These are phyloP conservation scores for Anoplolepis gracilipes DNA, from an alignment of 1,140 invertebrate genomes.

Conservation along the genomic window DNA sequence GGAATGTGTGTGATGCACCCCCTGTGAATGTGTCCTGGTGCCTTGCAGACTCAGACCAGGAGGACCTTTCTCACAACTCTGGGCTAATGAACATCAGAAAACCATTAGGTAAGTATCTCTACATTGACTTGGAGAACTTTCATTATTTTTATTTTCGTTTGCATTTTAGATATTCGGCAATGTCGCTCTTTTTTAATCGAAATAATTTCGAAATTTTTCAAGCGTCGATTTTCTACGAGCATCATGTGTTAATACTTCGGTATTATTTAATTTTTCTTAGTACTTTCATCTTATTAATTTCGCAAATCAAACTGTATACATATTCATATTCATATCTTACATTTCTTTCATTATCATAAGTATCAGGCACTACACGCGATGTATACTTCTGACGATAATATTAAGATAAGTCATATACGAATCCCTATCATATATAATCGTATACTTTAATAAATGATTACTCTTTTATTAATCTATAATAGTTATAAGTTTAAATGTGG, in stretches of 20 bases:
- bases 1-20: constrained; percentile 85
- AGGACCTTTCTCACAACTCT: constrained; percentile 84
- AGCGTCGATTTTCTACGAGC: constrained; percentile 39
- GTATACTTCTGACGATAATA: constrained; percentile 51
- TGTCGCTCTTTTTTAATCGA: constrained; percentile 45
- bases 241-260: not conserved
- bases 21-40: constrained; percentile 85
- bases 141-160: constrained; percentile 45
- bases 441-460: constrained; percentile 14
- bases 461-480: constrained; percentile 41
- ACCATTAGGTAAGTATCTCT: constrained; percentile 83
- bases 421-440: not conserved
- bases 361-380: constrained; percentile 26
- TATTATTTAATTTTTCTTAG: constrained; percentile 14
- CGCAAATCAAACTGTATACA: constrained; percentile 44
- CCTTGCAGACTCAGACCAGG: constrained; percentile 87
- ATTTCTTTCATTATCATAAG: constrained; percentile 44
- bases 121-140: constrained; percentile 35
- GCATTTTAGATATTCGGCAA: constrained; percentile 41
- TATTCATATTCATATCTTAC: constrained; percentile 19
- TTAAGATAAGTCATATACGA: constrained; percentile 37
- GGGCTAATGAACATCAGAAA: constrained; percentile 85
- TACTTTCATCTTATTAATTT: constrained; percentile 18
- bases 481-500: constrained; percentile 13
- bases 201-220: constrained; percentile 27